Evolutionary conservation across 2,113 vertebrate genomes (phyloP).

Genomic region (Notechis scutatus): DNA sequence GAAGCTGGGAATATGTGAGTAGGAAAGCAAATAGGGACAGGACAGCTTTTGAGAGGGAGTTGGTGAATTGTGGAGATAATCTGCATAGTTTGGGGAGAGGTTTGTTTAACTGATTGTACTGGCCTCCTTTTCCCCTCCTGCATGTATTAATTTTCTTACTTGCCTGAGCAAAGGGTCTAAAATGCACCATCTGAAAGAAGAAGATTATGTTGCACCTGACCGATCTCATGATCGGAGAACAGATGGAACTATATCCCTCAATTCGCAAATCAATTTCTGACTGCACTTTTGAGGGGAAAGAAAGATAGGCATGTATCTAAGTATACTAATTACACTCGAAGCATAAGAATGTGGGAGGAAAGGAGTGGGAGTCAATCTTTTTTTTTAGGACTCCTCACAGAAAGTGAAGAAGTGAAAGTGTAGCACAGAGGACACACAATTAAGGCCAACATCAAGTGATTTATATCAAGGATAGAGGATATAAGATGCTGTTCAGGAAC

Average conservation of each 20-base stretch:
- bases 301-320: neutral
- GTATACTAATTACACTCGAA: neutral
- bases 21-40: neutral
- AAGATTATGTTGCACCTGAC: neutral
- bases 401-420: neutral
- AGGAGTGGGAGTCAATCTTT: neutral
- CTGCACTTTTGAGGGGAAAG: neutral
- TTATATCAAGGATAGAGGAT: neutral
- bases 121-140: rapidly evolving
- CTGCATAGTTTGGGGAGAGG: neutral
- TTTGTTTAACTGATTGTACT: neutral
- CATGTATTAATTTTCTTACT: neutral
- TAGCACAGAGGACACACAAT: neutral
- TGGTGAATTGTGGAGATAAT: neutral
- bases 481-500: neutral
- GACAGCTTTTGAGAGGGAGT: neutral
- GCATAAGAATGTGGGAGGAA: neutral
- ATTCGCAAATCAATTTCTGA: neutral
- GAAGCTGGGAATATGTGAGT: neutral
- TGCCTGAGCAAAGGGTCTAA: neutral
- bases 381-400: neutral
- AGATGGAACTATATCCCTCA: neutral
- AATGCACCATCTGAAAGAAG: neutral
- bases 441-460: neutral
- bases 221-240: neutral